Percentiles rank a stretch among this genome's conserved stretches.
phyloP scores from a whole-genome alignment of 2,888 invertebrate genomes.

The Palloptera scutellata region DNA sequence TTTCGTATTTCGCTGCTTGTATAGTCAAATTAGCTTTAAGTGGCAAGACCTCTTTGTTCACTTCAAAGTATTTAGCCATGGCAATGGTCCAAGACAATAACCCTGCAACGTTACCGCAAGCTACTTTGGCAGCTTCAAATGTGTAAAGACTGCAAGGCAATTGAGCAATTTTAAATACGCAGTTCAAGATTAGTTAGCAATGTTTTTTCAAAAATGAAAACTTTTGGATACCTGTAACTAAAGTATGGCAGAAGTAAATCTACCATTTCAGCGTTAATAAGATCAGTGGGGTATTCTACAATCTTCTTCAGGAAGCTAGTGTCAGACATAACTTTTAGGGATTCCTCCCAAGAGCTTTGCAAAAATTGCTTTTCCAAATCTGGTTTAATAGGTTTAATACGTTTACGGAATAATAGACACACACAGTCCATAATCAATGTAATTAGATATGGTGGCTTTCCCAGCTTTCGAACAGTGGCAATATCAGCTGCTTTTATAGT shows the following conservation, averaged over 20 bases:
- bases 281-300: constrained; percentile 83
- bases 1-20: constrained; percentile 78
- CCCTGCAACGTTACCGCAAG: constrained; percentile 91
- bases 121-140: constrained; percentile 82
- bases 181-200: too few relatives aligned
- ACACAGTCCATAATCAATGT: constrained; percentile 92
- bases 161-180: not conserved
- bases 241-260: constrained; percentile 84
- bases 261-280: constrained; percentile 87
- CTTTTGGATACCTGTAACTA: constrained; percentile 69
- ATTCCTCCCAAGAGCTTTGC: constrained; percentile 84
- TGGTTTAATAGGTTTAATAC: constrained; percentile 74
- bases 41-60: constrained; percentile 88
- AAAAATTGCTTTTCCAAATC: constrained; percentile 79
- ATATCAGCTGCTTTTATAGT: constrained; percentile 91
- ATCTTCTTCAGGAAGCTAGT: constrained; percentile 79
- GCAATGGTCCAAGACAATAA: constrained; percentile 88
- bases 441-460: constrained; percentile 89
- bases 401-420: constrained; percentile 79
- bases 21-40: constrained; percentile 83
- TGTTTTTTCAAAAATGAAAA: not conserved
- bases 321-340: constrained; percentile 87
- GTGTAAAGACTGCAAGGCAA: constrained; percentile 69
- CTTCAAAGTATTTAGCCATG: constrained; percentile 83
- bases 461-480: constrained; percentile 85